Base-by-base conservation (phyloP, 2,888 invertebrate species). In the Eristalinus sepulchralis region DNA sequence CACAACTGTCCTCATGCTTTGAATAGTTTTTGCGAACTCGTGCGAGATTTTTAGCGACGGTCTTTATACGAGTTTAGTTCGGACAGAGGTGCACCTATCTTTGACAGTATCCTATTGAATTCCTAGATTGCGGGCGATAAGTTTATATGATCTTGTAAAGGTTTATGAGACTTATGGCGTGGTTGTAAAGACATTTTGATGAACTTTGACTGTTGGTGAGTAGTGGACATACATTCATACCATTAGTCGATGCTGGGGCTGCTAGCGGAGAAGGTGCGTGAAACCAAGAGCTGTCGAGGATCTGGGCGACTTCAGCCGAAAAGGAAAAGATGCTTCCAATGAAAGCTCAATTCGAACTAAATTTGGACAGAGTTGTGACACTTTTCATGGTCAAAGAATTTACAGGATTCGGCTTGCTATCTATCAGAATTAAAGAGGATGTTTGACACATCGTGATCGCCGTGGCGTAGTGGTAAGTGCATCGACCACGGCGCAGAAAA, bases 1-100 rank as follows among this genome's bases (percentile, higher is more conserved):
- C n/a, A 73, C 20, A 9, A 80, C n/a, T 53, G 55, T 63, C 62
- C 53, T 33, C 80, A 80, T 80, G 72, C 13, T 33, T 72, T 34
- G 4, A 13, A 10, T 33, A 47, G 9, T 27, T n/a, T 24, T 60
- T 66, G 11, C 13, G 24, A 10, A 57, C 47, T 47, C 47, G 17
- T 17, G 24, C 3, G 5, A 57, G 11, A 24, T 11, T 13, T 24
- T 57, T 24, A 9, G 10, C 9, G 27, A 57, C 57, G 6, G 22
- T 55, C 57, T 78, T 71, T 79, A 80, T 64, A 62, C 1, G 62
- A 24, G 55, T 22, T 31, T 17, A 67, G 20, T 31, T 20, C 70
- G 11, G 17, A 17, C 11, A 34, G 34, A 79, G 22, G 20, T 59
- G 71, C 17, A 33, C 60, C 68, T 68, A 64, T 75, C 57, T 66